Evolutionary conservation across 2,113 vertebrate species (phyloP), one percentile per base, ranked within the genome.

Genomic region (Rhinolophus sinicus): DNA sequence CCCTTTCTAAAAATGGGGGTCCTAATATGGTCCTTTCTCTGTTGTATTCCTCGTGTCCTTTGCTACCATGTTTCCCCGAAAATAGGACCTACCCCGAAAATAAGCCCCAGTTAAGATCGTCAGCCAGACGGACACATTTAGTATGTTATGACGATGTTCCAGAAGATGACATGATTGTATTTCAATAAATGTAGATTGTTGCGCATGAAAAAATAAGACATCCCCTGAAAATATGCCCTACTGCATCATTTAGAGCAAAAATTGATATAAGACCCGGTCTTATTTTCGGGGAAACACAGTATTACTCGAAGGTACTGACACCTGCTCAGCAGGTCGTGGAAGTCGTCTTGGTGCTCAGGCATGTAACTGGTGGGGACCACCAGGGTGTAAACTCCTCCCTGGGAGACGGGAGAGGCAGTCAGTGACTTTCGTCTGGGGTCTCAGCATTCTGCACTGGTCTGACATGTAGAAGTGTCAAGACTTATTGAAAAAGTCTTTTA

Each of bases 401-500:
- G 40, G 69, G n/a, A 86, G 58, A 44, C 16, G 72, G 26, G 35
- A 75, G 44, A 90, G 35, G 56, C 52, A 26, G 73, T 44, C 52
- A 21, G 73, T 44, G 35, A 60, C 24, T 87, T 38, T 24, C 14
- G 18, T 54, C 24, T 84, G 12, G 84, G 52, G 72, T 89, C 33
- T 76, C n/a, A 33, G 60, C 0, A 4, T 38, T 8, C 8, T 52
- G 47, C 47, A 30, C 50, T 52, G 4, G 18, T 84, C 28, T 72
- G 28, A 38, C 52, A 11, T 33, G n/a, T 33, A 40, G 78, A 85
- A 81, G 60, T 50, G 47, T 50, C 47, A 54, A 18, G 44, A 93
- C 83, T 54, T 87, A 73, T n/a, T 81, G 75, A 93, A 76, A 88
- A 93, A 44, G 14, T 44, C 15, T 67, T 92, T 89, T 75, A 12